These are phyloP conservation scores for Prionailurus bengalensis DNA, from an alignment of 2,113 vertebrate species.

Conservation along the genomic window DNA sequence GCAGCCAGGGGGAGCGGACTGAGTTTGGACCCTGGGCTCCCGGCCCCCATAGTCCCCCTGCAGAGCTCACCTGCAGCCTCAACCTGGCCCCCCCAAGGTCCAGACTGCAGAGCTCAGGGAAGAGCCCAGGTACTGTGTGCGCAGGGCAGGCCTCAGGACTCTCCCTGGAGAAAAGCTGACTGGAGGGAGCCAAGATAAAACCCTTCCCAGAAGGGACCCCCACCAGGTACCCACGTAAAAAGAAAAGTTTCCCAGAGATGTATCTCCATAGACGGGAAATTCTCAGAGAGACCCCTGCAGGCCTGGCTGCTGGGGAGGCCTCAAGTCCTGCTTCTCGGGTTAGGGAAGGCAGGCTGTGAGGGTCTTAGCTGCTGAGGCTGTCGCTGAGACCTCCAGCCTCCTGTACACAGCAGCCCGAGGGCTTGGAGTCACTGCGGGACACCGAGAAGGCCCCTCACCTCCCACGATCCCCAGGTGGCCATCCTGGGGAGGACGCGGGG, in stretches of 20 bases:
- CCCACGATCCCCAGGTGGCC: background rate
- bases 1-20: conserved; percentile 63
- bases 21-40: background rate
- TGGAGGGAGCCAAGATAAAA: background rate
- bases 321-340: background rate
- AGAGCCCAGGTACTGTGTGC: background rate
- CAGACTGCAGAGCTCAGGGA: background rate
- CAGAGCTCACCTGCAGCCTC: background rate
- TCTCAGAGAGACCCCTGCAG: background rate
- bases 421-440: background rate
- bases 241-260: background rate
- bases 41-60: background rate
- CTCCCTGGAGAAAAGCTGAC: background rate
- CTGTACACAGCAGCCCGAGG: background rate
- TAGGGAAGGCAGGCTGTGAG: background rate
- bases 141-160: background rate
- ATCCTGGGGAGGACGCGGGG: background rate
- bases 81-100: background rate
- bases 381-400: background rate
- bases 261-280: background rate
- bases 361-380: background rate
- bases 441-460: background rate
- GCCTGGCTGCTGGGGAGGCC: background rate
- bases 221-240: background rate
- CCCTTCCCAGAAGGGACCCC: background rate